phyloP scores from a whole-genome alignment of 2,888 invertebrate genomes.

The Orchesellides sinensis region DNA sequence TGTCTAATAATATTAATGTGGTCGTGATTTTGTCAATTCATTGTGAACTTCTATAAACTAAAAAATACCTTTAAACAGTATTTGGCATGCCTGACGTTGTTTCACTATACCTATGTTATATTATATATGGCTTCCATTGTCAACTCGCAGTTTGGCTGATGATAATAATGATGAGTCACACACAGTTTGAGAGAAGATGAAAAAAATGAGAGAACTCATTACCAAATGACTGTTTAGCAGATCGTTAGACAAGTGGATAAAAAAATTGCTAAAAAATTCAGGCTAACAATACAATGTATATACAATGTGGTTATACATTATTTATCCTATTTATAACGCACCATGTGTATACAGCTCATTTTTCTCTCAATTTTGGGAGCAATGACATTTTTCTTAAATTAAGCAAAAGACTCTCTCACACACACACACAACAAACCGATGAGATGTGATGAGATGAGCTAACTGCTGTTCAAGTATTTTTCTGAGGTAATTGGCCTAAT shows the following conservation, averaged over 20 bases:
- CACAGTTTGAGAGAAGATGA: conserved; percentile 1
- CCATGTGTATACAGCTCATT: not conserved
- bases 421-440: conserved; percentile 47
- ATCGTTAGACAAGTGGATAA: conserved; percentile 18
- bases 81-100: conserved; percentile 4
- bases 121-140: not conserved
- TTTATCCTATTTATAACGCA: conserved; percentile 27
- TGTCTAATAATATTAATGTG: conserved; percentile 8
- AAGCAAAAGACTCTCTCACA: conserved; percentile 44
- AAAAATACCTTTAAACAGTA: too few relatives aligned
- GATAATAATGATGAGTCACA: conserved; percentile 30
- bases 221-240: conserved; percentile 31
- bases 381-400: conserved; percentile 66
- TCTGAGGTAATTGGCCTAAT: conserved; percentile 42
- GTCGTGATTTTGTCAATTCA: conserved; percentile 27
- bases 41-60: not conserved
- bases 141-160: not conserved
- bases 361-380: conserved; percentile 53
- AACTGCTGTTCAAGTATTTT: not conserved
- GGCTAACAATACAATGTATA: conserved; percentile 5
- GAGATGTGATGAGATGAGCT: conserved; percentile 17
- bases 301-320: not conserved
- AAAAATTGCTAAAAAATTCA: not conserved
- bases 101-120: not conserved
- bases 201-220: conserved; percentile 40